Evolutionary conservation across 1,140 invertebrate genomes (phyloP).

Genomic region (Drosophila parvula): DNA sequence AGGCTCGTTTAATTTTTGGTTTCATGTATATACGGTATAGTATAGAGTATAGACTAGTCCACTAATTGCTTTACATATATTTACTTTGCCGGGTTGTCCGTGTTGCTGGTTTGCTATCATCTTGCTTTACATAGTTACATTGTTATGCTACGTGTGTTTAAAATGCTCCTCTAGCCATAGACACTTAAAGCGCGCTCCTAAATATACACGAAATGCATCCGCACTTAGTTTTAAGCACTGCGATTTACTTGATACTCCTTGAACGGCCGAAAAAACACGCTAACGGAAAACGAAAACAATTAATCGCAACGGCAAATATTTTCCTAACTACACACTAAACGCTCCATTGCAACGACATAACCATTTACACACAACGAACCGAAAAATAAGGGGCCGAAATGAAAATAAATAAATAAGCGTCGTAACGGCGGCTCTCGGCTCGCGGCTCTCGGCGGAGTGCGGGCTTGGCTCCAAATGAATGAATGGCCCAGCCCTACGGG

Average conservation of each 20-base stretch:
- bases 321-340: constrained; percentile 73
- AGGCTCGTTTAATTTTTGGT: constrained; percentile 44
- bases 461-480: not conserved
- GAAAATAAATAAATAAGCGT: constrained; percentile 55
- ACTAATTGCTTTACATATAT: constrained; percentile 77
- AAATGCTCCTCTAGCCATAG: constrained; percentile 62
- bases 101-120: constrained; percentile 25
- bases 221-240: constrained; percentile 30
- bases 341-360: constrained; percentile 61
- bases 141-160: constrained; percentile 70
- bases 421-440: constrained; percentile 5
- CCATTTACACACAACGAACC: constrained; percentile 58
- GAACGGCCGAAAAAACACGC: constrained; percentile 16
- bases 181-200: constrained; percentile 71
- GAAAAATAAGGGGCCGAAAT: constrained; percentile 36
- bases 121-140: constrained; percentile 68
- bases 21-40: constrained; percentile 30
- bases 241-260: constrained; percentile 5
- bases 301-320: constrained; percentile 63
- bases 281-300: constrained; percentile 28
- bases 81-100: constrained; percentile 65
- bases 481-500: not conserved
- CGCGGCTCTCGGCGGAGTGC: not conserved
- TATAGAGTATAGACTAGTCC: constrained; percentile 52
- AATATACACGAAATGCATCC: constrained; percentile 44